A percentile compares a stretch with the other conserved stretches of the same genome.
Evolutionary conservation across 2,888 invertebrate genomes (phyloP).

Genomic region (Oxycera nigricornis): DNA sequence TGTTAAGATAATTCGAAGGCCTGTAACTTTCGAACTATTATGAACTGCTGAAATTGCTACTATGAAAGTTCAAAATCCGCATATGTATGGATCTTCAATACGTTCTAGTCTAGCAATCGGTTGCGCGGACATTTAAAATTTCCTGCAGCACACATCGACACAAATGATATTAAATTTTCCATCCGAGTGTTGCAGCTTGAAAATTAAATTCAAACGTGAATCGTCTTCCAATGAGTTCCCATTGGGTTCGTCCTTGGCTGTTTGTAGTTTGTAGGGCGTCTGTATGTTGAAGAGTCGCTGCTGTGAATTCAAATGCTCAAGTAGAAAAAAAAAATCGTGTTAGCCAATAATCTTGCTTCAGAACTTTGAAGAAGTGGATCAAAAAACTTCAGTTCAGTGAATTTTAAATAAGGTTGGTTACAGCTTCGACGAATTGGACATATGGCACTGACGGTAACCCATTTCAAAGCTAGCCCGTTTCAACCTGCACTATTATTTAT

Average conservation of each 20-base stretch:
- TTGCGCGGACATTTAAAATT: constrained; percentile 31
- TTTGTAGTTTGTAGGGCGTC: background rate
- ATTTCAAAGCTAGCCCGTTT: background rate
- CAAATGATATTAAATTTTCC: constrained; percentile 35
- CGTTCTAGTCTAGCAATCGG: background rate
- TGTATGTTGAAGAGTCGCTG: background rate
- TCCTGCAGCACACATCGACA: constrained; percentile 15
- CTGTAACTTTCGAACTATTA: too few species aligned
- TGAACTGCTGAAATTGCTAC: background rate
- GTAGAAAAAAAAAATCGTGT: too few species aligned
- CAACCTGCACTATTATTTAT: constrained; percentile 26
- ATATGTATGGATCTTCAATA: too few species aligned
- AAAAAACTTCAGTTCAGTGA: too few species aligned
- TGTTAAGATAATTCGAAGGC: too few species aligned
- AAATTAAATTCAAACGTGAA: constrained; percentile 37
- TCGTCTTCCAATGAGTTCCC: constrained; percentile 2
- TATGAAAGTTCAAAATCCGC: too few species aligned
- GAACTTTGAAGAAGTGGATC: too few species aligned
- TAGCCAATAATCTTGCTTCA: too few species aligned
- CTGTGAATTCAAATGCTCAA: too few species aligned
- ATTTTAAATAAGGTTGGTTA: too few species aligned
- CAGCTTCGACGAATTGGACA: too few species aligned
- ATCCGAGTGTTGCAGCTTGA: constrained; percentile 33
- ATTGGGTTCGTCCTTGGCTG: background rate
- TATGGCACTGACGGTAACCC: constrained; percentile 8